phyloP scores from a whole-genome alignment of 2,797 vertebrate species.

The Sternotherus odoratus region DNA sequence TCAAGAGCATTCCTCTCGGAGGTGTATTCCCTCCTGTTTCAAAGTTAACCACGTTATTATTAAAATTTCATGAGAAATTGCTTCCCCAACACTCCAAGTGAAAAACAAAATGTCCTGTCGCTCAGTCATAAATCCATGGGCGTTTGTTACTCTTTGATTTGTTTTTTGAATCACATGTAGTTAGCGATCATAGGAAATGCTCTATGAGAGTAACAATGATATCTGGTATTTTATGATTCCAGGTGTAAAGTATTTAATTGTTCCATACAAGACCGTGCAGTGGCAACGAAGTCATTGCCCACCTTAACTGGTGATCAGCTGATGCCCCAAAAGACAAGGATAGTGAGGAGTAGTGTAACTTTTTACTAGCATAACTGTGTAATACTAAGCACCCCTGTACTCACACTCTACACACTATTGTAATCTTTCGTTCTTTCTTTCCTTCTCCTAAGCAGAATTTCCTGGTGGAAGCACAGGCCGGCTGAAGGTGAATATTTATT shows the following conservation, averaged over 20 bases:
- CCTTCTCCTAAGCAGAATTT: accelerated
- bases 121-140: neutral
- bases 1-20: neutral
- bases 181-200: accelerated
- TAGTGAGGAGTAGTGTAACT: neutral
- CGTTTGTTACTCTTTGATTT: neutral
- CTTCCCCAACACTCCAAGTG: neutral
- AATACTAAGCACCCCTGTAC: neutral
- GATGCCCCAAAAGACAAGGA: accelerated
- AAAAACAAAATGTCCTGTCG: neutral
- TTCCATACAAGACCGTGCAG: neutral
- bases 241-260: accelerated
- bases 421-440: neutral
- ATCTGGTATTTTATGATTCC: neutral
- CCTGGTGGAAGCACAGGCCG: neutral
- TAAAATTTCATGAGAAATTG: slow-evolving; percentile 26
- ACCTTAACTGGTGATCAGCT: neutral
- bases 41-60: slow-evolving; percentile 14
- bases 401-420: neutral
- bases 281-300: accelerated
- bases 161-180: neutral
- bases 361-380: neutral
- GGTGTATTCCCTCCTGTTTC: slow-evolving; percentile 31
- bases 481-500: neutral
- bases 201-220: accelerated